phyloP scores from a whole-genome alignment of 2,888 invertebrate genomes.

The Cerceris rybyensis region DNA sequence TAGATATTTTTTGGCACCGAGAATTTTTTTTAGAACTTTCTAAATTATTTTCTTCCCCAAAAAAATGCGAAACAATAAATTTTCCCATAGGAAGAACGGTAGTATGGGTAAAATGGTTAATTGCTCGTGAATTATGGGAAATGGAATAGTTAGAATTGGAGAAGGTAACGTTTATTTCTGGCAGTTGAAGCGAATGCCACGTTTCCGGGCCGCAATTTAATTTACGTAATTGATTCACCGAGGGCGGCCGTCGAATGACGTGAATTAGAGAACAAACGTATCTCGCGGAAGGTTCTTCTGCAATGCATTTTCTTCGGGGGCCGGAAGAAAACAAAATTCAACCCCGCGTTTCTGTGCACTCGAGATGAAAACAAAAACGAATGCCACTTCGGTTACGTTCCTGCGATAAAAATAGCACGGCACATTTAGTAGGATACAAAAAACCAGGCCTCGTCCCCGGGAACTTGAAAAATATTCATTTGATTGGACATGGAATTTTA shows the following conservation, averaged over 20 bases:
- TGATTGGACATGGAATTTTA: no score
- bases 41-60: no score
- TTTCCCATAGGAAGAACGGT: not conserved
- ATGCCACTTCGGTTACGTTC: not conserved
- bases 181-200: not conserved
- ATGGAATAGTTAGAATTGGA: no score
- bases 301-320: slow-evolving; percentile 1
- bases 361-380: not conserved
- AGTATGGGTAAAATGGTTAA: slow-evolving; percentile 9
- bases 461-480: no score
- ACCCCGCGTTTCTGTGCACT: not conserved
- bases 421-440: no score
- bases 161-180: not conserved
- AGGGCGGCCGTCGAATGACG: slow-evolving; percentile 15
- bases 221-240: slow-evolving; percentile 41
- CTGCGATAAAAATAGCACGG: no score
- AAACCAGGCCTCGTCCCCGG: no score
- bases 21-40: no score
- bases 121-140: not conserved
- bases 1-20: no score
- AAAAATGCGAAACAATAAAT: no score
- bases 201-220: slow-evolving; percentile 29
- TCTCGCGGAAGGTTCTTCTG: not conserved
- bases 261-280: slow-evolving; percentile 20
- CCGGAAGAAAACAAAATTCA: slow-evolving; percentile 15